Base-by-base conservation (phyloP, 2,888 invertebrate species). In the Aphidoletes aphidimyza region DNA sequence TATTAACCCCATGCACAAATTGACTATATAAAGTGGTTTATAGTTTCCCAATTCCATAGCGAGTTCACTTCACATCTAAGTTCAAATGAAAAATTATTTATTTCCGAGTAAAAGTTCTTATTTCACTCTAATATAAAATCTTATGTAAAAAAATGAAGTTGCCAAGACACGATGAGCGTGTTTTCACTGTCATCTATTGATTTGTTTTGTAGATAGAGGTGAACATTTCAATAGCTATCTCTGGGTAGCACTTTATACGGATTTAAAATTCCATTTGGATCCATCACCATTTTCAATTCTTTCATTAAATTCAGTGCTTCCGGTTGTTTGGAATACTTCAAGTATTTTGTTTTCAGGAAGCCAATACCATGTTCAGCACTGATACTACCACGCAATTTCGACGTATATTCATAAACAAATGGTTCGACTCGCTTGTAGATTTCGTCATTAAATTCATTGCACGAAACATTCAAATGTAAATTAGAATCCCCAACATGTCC, bases 401-500 rank as follows among this genome's bases (percentile, higher is more conserved):
- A 91, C 0, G 96, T 94, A 91, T 95, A 95, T 89, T 98, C 95
- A 89, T 95, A 98, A 45, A 99, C 92, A 89, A 93, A 97, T 0
- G 97, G 96, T 88, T 98, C 98, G 85, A 98, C 91, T 85, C 92
- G 90, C 0, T 92, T 89, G n/a, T 92, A 90, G 1, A 94, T 90
- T 86, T 93, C 92, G 47, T 92, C 89, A 54, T 90, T 92, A 88
- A 93, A 94, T 87, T 93, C 91, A 11, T 92, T 91, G 17, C 95
- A 92, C 0, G 94, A 93, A 0, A 98, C 92, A 89, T 98, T 98
- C 85, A 99, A 91, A 90, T 99, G 99, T 54, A 98, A 92, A 90
- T 99, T 99, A 17, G 97, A 96, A 90, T 99, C 99, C 94, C 98
- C 99, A 86, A 99, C 91, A 90, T 99, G 99, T 1, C 99, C 99